Percentiles rank a stretch among this genome's conserved stretches.
These are phyloP conservation scores for Drosophila ironensis DNA, from an alignment of 1,140 invertebrate species.

Conservation along the genomic window DNA sequence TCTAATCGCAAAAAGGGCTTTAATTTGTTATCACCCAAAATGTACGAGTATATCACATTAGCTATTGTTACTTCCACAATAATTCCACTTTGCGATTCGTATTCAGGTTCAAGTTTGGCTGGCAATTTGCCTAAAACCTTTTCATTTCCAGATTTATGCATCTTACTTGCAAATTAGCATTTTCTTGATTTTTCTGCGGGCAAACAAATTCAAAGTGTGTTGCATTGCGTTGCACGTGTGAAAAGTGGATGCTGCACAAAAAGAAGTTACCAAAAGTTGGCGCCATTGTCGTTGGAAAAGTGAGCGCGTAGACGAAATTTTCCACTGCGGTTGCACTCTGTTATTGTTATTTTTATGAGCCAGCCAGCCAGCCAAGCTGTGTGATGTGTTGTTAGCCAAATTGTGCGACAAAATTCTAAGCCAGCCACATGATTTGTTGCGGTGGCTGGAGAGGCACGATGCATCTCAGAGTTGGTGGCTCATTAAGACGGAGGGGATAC, in stretches of 20 bases:
- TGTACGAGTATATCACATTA: no score
- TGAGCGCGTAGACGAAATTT: background rate
- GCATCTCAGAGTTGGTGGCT: slow-evolving; percentile 38
- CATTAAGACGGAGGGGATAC: slow-evolving; percentile 49
- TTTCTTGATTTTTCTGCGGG: no score
- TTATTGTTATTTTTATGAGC: slow-evolving; percentile 18
- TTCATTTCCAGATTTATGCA: background rate
- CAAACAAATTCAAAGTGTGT: background rate
- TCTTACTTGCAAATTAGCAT: slow-evolving; percentile 21
- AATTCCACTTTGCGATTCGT: no score
- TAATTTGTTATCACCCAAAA: no score
- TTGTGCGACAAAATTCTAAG: slow-evolving; percentile 73
- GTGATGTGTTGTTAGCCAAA: slow-evolving; percentile 49
- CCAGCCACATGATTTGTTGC: slow-evolving; percentile 62
- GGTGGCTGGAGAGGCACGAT: slow-evolving; percentile 23
- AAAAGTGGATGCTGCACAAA: slow-evolving; percentile 20
- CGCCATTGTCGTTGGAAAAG: slow-evolving; percentile 34
- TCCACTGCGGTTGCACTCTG: slow-evolving; percentile 9
- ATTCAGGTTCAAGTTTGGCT: background rate
- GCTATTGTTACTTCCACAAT: no score
- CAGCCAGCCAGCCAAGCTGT: background rate
- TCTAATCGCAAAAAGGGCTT: no score
- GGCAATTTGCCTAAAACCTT: background rate
- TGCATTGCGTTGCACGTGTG: slow-evolving; percentile 31
- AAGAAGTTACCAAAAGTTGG: slow-evolving; percentile 7